Conservation (phyloP, 2,797 vertebrate genomes). For the Phalanger gymnotis region DNA sequence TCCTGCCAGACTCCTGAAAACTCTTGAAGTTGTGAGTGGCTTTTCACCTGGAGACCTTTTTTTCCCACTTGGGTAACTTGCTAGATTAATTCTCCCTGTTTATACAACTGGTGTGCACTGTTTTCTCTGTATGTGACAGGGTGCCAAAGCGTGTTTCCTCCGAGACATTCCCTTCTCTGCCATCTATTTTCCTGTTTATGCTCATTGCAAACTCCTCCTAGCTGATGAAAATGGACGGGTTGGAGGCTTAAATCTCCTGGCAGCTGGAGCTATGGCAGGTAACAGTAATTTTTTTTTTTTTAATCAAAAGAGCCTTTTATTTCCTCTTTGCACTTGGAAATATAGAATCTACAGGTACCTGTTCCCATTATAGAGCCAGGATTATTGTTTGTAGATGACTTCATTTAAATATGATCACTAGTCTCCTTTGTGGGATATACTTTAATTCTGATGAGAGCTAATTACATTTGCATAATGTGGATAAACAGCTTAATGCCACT, state of each 20-base stretch:
- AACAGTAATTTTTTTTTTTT: slow-evolving; percentile 77
- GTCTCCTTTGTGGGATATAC: slow-evolving; percentile 85
- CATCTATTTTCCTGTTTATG: slow-evolving; percentile 98
- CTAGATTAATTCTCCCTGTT: slow-evolving; percentile 56
- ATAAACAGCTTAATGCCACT: slow-evolving; percentile 90
- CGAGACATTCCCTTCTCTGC: slow-evolving; percentile 99
- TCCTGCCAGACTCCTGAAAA: slow-evolving; percentile 2
- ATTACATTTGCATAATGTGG: slow-evolving; percentile 92
- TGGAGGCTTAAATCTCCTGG: slow-evolving; percentile 93
- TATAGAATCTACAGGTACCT: slow-evolving; percentile 81
- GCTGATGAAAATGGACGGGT: slow-evolving; percentile 92
- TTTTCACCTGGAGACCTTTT: background rate
- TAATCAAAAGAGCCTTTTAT: slow-evolving; percentile 56
- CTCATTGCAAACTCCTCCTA: slow-evolving; percentile 92
- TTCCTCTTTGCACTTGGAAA: slow-evolving; percentile 55
- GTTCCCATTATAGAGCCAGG: slow-evolving; percentile 78
- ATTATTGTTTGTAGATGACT: slow-evolving; percentile 85
- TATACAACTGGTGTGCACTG: slow-evolving; percentile 68
- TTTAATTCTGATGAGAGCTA: slow-evolving; percentile 88
- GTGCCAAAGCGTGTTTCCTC: slow-evolving; percentile 99
- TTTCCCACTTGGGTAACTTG: background rate
- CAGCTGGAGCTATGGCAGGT: slow-evolving; percentile 98
- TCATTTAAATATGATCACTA: slow-evolving; percentile 84
- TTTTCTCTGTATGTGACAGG: slow-evolving; percentile 86
- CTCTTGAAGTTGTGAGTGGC: slow-evolving; percentile 13